Evolutionary conservation across 35 echinoderm and acorn worm genomes (phyloP).

Genomic region (Apostichopus parvimensis): DNA sequence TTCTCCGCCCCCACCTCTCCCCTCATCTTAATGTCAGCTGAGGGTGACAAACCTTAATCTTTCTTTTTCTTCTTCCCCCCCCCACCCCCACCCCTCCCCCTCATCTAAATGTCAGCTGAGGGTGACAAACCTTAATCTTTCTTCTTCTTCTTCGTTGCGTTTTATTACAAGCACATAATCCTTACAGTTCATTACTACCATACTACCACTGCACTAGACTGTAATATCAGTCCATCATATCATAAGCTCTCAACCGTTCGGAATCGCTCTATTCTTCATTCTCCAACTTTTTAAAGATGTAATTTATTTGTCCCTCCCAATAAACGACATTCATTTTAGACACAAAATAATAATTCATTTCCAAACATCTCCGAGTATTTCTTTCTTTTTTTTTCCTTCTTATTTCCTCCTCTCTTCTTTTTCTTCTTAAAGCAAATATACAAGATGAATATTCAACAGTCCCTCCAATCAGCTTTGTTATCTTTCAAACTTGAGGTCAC

Average conservation of each 20-base stretch:
- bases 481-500: conserved; percentile 20
- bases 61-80: too few species aligned
- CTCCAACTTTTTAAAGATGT: background rate
- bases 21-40: background rate
- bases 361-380: background rate
- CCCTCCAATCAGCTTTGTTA: background rate
- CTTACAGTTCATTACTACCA: too few species aligned
- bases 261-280: background rate
- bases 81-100: too few species aligned
- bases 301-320: conserved; percentile 36
- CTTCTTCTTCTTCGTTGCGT: background rate
- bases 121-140: background rate
- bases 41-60: background rate
- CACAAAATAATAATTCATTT: conserved; percentile 59
- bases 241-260: background rate
- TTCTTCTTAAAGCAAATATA: background rate
- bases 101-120: background rate
- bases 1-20: too few species aligned
- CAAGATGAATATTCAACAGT: conserved; percentile 3
- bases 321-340: conserved; percentile 41
- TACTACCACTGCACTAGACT: background rate
- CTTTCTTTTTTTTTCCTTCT: background rate
- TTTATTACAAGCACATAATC: too few species aligned
- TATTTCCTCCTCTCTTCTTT: too few species aligned
- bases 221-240: background rate